Conservation (phyloP, 2,113 vertebrate species). For the Nycticryphes semicollaris region DNA sequence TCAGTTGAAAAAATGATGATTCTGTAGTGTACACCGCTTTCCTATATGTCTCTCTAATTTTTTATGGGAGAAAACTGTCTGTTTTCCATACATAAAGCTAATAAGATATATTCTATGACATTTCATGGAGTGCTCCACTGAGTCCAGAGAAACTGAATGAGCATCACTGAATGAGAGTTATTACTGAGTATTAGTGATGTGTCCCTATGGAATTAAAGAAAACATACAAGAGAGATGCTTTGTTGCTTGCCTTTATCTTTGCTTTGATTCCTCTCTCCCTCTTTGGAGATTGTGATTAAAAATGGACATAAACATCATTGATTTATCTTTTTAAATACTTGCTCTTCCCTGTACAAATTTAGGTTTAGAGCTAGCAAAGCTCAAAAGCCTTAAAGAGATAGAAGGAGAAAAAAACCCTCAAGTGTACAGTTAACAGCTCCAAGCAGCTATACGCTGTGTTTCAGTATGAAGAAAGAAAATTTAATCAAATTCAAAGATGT, state of each 20-base stretch:
- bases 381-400: neutral
- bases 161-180: neutral
- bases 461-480: neutral
- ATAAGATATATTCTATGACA: neutral
- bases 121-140: neutral
- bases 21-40: neutral
- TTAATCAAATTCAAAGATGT: neutral
- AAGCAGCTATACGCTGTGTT: neutral
- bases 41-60: neutral
- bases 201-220: neutral
- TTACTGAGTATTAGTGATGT: neutral
- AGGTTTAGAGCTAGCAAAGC: neutral
- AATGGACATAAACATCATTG: neutral
- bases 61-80: neutral
- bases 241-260: neutral
- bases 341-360: neutral
- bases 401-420: neutral
- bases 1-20: neutral
- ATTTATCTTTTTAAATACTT: neutral
- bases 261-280: neutral
- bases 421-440: neutral
- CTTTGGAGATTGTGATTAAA: neutral
- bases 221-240: neutral
- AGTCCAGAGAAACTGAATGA: neutral
- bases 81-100: neutral